phyloP scores from a whole-genome alignment of 2,888 invertebrate species.

The Ennomos fuscantarius region DNA sequence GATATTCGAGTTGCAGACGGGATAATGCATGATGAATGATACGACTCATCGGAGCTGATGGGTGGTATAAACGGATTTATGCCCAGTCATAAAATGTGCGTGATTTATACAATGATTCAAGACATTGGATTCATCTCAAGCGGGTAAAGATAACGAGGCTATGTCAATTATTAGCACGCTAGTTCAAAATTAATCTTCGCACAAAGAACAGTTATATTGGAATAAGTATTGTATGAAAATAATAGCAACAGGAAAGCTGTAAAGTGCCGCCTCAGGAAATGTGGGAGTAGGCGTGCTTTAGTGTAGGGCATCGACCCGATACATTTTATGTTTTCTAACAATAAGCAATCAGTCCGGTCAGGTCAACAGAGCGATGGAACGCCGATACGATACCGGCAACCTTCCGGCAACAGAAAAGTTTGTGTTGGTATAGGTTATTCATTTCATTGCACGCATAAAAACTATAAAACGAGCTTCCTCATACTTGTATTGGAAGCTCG shows the following conservation, averaged over 20 bases:
- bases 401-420: constrained; percentile 43
- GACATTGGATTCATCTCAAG: constrained; percentile 34
- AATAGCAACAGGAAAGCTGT: constrained; percentile 35
- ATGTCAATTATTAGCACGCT: constrained; percentile 37
- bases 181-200: constrained; percentile 7
- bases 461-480: constrained; percentile 10
- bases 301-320: constrained; percentile 54
- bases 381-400: constrained; percentile 27
- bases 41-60: constrained; percentile 33
- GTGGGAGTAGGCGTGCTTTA: constrained; percentile 44
- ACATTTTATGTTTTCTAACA: constrained; percentile 63
- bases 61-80: constrained; percentile 45
- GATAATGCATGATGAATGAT: constrained; percentile 26
- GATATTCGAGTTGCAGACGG: neutral
- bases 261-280: constrained; percentile 42
- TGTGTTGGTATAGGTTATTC: constrained; percentile 47
- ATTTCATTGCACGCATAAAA: constrained; percentile 27
- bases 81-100: constrained; percentile 44
- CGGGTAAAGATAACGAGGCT: constrained; percentile 40
- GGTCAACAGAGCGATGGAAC: constrained; percentile 48
- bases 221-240: constrained; percentile 21
- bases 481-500: too few species aligned
- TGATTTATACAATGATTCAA: constrained; percentile 50
- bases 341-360: constrained; percentile 64
- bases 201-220: constrained; percentile 20